Base-by-base conservation (phyloP, 2,888 invertebrate genomes). In the Noctua fimbriata region DNA sequence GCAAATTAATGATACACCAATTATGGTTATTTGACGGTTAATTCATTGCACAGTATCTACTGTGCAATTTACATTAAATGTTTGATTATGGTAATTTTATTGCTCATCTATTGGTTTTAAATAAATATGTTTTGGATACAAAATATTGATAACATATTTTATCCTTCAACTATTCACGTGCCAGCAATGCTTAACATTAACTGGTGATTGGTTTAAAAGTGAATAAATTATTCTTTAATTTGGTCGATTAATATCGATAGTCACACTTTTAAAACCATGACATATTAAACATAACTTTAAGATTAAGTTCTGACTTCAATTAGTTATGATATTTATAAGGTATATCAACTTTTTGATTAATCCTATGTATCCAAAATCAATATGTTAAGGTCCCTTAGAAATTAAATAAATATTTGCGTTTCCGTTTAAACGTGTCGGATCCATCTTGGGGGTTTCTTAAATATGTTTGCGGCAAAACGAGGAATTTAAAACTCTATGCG, bases 11-110 rank as follows among this genome's bases (percentile, higher is more conserved):
- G 41, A 58, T 70, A 78, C 49, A 83, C 83, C 44, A 78, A 83
- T 81, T 67, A 83, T 44, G 16, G 4, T 65, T 70, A 67, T 70
- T 78, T 78, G 83, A 58, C 36, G 14, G 49, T 70, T 78, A 83
- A 78, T 70, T 70, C 12, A 83, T 78, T 81, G 66, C 70, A 83
- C 49, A 66, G 58, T 83, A 83, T 83, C 58, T 66, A 81, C 81
- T 78, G 41, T 9, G 14, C 49, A 78, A 83, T 83, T 83, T 52
- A 67, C 58, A 78, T 70, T 70, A 66, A 70, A 81, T 71, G 44
- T 78, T 83, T 83, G 81, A 83, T 58, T 78, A 71, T 71, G 78
- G 12, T 83, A 78, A 81, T 81, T 81, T 49, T 60, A 36, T 81
- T 60, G 58, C 58, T 60, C 44, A 70, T 70, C 32, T 70, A 66